phyloP scores from a whole-genome alignment of 2,888 invertebrate species.

The Ecdyonurus torrentis region DNA sequence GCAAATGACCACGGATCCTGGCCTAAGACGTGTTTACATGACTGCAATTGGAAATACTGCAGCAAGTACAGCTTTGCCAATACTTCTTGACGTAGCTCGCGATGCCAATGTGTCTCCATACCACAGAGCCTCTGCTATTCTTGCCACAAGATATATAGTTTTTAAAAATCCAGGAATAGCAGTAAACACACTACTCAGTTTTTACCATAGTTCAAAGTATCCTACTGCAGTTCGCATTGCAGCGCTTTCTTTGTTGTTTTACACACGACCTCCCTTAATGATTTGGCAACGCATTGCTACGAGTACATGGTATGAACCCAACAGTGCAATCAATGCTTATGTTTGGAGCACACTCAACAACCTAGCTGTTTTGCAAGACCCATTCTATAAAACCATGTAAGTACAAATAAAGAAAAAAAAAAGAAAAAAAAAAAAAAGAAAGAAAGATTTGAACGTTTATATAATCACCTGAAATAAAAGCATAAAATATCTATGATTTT shows the following conservation, averaged over 20 bases:
- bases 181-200: conserved; percentile 10
- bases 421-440: too few species aligned
- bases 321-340: conserved; percentile 20
- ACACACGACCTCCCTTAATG: conserved; percentile 18
- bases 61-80: conserved; percentile 17
- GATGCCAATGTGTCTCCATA: conserved; percentile 10
- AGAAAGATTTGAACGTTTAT: too few species aligned
- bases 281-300: conserved; percentile 23
- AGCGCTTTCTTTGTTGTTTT: conserved; percentile 20
- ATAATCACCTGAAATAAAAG: too few species aligned
- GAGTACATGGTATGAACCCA: conserved; percentile 20
- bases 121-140: conserved; percentile 20
- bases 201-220: conserved; percentile 12
- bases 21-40: conserved; percentile 17
- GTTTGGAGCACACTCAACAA: conserved; percentile 19
- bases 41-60: conserved; percentile 24
- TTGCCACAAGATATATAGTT: conserved; percentile 18
- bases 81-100: conserved; percentile 12
- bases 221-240: conserved; percentile 17
- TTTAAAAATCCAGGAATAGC: conserved; percentile 5
- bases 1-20: conserved; percentile 13
- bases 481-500: too few species aligned
- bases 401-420: too few species aligned
- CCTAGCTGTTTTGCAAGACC: conserved; percentile 16
- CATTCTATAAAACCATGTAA: conserved; percentile 11